Percentiles rank a stretch among this genome's conserved stretches.
Conservation (phyloP, 2,888 invertebrate species). For the Ethmia dodecea region DNA sequence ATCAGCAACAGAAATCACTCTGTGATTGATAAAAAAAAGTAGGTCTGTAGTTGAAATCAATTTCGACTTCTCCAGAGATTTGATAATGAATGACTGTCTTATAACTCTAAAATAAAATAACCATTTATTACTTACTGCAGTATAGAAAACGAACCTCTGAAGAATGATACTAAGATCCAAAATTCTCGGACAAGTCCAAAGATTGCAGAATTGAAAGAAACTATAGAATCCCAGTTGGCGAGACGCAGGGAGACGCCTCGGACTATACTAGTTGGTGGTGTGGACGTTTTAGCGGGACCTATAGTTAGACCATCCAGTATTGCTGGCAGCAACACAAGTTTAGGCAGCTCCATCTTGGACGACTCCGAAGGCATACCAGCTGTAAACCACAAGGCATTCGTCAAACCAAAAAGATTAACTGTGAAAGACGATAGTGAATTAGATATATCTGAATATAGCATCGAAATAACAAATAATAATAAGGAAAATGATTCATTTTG, state of each 20-base stretch:
- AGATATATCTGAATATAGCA: constrained; percentile 63
- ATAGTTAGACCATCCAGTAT: constrained; percentile 39
- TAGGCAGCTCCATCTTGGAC: constrained; percentile 68
- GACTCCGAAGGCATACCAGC: constrained; percentile 48
- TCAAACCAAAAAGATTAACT: constrained; percentile 39
- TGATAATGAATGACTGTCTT: too few relatives aligned
- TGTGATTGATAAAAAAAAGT: too few relatives aligned
- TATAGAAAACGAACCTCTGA: constrained; percentile 61
- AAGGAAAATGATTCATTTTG: constrained; percentile 38
- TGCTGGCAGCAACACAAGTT: constrained; percentile 66
- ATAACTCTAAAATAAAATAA: too few relatives aligned
- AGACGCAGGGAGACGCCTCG: constrained; percentile 52
- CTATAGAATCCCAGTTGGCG: constrained; percentile 74
- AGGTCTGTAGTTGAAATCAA: too few relatives aligned
- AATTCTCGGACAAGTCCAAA: constrained; percentile 70
- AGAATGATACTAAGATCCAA: constrained; percentile 50
- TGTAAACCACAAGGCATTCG: constrained; percentile 38
- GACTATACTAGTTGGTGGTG: constrained; percentile 47
- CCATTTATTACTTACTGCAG: constrained; percentile 36
- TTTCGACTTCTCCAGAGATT: too few relatives aligned
- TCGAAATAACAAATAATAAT: constrained; percentile 45
- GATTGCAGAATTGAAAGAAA: constrained; percentile 73
- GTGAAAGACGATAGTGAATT: constrained; percentile 64
- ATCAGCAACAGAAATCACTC: too few relatives aligned
- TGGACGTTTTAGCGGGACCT: constrained; percentile 46